Percentiles rank a stretch among this genome's conserved stretches.
These are phyloP conservation scores for Drosophila gunungcola DNA, from an alignment of 1,140 invertebrate species.

Conservation along the genomic window DNA sequence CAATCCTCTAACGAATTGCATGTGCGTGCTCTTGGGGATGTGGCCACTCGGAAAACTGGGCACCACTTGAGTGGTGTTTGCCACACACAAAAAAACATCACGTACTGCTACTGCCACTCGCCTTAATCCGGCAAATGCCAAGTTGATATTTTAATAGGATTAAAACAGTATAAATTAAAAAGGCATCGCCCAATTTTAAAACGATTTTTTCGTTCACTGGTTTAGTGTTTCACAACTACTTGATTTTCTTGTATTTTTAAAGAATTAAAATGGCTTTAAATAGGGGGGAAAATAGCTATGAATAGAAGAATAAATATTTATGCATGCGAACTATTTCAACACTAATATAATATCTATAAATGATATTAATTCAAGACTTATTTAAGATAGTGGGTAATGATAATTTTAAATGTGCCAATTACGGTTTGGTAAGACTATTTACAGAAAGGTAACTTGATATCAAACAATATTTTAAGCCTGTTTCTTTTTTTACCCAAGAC, in stretches of 20 bases:
- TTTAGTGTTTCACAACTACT: not conserved
- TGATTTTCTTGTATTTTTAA: not conserved
- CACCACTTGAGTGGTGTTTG: constrained; percentile 37
- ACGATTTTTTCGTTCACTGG: constrained; percentile 6
- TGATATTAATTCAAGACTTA: not conserved
- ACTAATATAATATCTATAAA: no score
- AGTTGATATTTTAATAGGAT: constrained; percentile 28
- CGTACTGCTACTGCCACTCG: not conserved
- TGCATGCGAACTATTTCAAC: no score
- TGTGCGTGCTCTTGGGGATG: constrained; percentile 42
- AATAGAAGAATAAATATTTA: not conserved
- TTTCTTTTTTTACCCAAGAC: no score
- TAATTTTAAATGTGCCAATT: constrained; percentile 12
- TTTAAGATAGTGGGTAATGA: constrained; percentile 6
- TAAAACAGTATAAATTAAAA: constrained; percentile 16
- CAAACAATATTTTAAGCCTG: no score
- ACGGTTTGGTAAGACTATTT: constrained; percentile 3
- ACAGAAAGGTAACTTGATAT: no score
- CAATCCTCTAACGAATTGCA: constrained; percentile 32
- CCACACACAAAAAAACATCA: constrained; percentile 19
- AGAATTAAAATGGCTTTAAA: not conserved
- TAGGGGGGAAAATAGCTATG: not conserved
- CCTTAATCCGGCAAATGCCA: constrained; percentile 25
- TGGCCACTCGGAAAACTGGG: constrained; percentile 32
- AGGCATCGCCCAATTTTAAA: constrained; percentile 12